Evolutionary conservation across 35 echinoderm and acorn worm species (phyloP), one percentile per base, ranked within the genome.

Genomic region (Eucidaris tribuloides): DNA sequence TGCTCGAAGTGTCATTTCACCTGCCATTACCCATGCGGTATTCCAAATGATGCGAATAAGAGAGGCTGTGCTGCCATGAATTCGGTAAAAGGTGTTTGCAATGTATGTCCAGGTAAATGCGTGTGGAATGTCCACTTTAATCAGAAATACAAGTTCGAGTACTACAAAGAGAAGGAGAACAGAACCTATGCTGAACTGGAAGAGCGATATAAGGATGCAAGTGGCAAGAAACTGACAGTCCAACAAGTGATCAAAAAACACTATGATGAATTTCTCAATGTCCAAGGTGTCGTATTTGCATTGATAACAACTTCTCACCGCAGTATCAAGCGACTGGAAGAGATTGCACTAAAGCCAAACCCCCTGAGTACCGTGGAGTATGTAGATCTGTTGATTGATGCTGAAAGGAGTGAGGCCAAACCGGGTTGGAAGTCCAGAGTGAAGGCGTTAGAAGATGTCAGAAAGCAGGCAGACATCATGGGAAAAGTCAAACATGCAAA

Each of bases 301-400:
- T 89, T n/a, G n/a, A n/a, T n/a, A n/a, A n/a, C n/a, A n/a, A n/a
- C n/a, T n/a, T n/a, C n/a, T n/a, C n/a, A n/a, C n/a, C n/a, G n/a
- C n/a, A n/a, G n/a, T n/a, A n/a, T n/a, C n/a, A n/a, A n/a, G n/a
- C n/a, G n/a, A n/a, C n/a, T n/a, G n/a, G n/a, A n/a, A n/a, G n/a
- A n/a, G n/a, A n/a, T n/a, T n/a, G n/a, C n/a, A n/a, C n/a, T n/a
- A n/a, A n/a, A n/a, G n/a, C n/a, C n/a, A n/a, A n/a, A n/a, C n/a
- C n/a, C n/a, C n/a, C n/a, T n/a, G 57, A 81, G 76, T 42, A 81
- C 77, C 18, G 78, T 89, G 18, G 86, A 89, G 45, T 89, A 89
- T 71, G n/a, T n/a, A n/a, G n/a, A n/a, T n/a, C n/a, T n/a, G n/a
- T n/a, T n/a, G n/a, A n/a, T n/a, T n/a, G n/a, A 81, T 89, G 14